Evolutionary conservation across 2,113 vertebrate genomes (phyloP).

Genomic region (Rhodinocichla rosea): DNA sequence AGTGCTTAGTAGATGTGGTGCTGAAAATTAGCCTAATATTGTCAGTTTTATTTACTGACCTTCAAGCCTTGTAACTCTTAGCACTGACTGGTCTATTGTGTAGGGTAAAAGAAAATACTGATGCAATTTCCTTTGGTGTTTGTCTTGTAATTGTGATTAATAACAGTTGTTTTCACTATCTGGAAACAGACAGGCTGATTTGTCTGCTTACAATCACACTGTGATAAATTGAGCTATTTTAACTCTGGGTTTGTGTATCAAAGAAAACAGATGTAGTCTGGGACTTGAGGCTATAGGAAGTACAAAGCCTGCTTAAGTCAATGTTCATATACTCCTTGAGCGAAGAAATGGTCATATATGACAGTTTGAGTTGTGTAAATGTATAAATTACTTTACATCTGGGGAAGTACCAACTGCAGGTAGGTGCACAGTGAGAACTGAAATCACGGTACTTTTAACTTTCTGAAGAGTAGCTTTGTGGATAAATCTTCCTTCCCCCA

Average conservation of each 20-base stretch:
- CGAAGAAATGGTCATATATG: constrained; percentile 63
- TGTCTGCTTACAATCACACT: constrained; percentile 94
- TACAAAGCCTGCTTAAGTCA: constrained; percentile 83
- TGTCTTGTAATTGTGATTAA: constrained; percentile 99
- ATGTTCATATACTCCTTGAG: constrained; percentile 65
- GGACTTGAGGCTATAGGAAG: constrained; percentile 85
- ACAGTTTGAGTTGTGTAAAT: constrained; percentile 23
- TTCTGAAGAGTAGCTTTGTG: neutral
- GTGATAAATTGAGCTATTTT: constrained; percentile 97
- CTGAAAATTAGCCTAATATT: constrained; percentile 73
- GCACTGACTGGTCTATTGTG: constrained; percentile 63
- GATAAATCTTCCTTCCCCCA: neutral
- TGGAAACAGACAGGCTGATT: constrained; percentile 91
- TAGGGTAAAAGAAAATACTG: constrained; percentile 76
- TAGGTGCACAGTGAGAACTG: neutral
- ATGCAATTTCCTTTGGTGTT: constrained; percentile 81
- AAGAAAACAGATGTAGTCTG: constrained; percentile 98
- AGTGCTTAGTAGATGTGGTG: constrained; percentile 39
- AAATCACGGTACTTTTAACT: neutral
- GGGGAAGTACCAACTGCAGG: neutral
- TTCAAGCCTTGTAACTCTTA: constrained; percentile 79
- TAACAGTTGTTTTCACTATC: constrained; percentile 91
- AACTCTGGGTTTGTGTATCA: constrained; percentile 89
- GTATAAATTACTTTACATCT: constrained; percentile 23
- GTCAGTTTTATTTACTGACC: constrained; percentile 81